These are phyloP conservation scores for Temnothorax ravouxi DNA, from an alignment of 2,888 invertebrate species.

Conservation along the genomic window DNA sequence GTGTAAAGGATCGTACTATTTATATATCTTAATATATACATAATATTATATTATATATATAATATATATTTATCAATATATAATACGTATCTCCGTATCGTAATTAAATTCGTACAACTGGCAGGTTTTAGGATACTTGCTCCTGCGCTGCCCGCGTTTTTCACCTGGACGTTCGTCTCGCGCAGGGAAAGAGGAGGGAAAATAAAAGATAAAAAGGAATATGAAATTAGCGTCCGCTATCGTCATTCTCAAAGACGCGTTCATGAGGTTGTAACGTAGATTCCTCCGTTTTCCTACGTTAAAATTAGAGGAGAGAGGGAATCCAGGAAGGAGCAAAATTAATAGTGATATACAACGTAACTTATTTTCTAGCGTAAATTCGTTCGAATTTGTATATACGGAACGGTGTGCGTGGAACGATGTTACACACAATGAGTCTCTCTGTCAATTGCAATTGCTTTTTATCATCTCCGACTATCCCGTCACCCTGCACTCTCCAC, in stretches of 20 bases:
- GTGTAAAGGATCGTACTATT: constrained; percentile 75
- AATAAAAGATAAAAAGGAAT: not conserved
- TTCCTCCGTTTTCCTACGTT: constrained; percentile 21
- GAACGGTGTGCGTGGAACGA: constrained; percentile 29
- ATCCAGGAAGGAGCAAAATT: constrained; percentile 30
- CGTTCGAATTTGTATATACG: constrained; percentile 62
- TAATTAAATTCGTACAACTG: constrained; percentile 40
- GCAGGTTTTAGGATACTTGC: not conserved
- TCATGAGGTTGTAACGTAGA: constrained; percentile 37
- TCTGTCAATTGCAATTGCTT: constrained; percentile 72
- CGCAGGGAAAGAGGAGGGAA: constrained; percentile 49
- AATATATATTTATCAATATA: constrained; percentile 74
- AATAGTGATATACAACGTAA: constrained; percentile 60
- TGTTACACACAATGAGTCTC: constrained; percentile 40
- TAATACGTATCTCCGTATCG: constrained; percentile 70
- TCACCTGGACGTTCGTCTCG: constrained; percentile 59
- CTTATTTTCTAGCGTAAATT: constrained; percentile 67
- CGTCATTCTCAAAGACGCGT: constrained; percentile 10
- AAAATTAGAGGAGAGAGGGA: not conserved
- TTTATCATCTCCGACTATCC: constrained; percentile 51
- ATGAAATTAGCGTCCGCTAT: constrained; percentile 1
- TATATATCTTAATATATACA: constrained; percentile 70
- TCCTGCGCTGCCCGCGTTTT: constrained; percentile 42
- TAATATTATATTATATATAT: constrained; percentile 70
- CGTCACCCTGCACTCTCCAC: constrained; percentile 60